Evolutionary conservation across 1,140 invertebrate genomes (phyloP), one percentile per base, ranked within the genome.

Genomic region (Trypoxylus dichotomus): DNA sequence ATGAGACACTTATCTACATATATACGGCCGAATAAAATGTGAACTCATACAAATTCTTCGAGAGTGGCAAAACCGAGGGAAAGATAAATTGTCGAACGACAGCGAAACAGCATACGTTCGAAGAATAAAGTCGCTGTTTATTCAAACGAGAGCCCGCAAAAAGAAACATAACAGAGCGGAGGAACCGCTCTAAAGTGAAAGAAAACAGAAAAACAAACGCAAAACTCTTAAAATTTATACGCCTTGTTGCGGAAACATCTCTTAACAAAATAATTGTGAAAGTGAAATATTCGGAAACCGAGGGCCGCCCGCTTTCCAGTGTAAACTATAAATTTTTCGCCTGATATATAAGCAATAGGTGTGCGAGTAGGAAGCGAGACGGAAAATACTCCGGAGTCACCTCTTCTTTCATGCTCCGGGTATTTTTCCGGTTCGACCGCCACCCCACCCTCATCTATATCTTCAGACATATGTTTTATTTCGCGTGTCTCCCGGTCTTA

Each of bases 391-490:
- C 60, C 60, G 81, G 80, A 82, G 80, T 82, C 81, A 80, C 81
- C 81, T 78, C 81, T 82, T 76, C 76, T 80, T 82, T 82, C 79
- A 79, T 79, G 81, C 79, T 80, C 78, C 78, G 79, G 76, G 78
- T 82, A 79, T 74, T 82, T 79, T 80, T 79, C 79, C 79, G 77
- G 77, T 79, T 24, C 60, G 60, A 24, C 79, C 79, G 77, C 77
- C 75, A 80, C 76, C 78, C 74, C 60, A 68, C 74, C 79, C 77
- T 75, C 72, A 76, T 79, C 79, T 82, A 80, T 80, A 82, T 82
- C 81, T 80, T 77, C 75, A 79, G 81, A 82, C 81, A 82, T 79
- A 82, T 82, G 81, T 82, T 82, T 82, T 82, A 82, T 82, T 80
- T 82, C 81, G 60, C 7, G 3, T 68, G 60, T 68, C 60, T 68